Evolutionary conservation across 2,797 vertebrate genomes (phyloP).

Genomic region (Percopsis omiscomaycus): DNA sequence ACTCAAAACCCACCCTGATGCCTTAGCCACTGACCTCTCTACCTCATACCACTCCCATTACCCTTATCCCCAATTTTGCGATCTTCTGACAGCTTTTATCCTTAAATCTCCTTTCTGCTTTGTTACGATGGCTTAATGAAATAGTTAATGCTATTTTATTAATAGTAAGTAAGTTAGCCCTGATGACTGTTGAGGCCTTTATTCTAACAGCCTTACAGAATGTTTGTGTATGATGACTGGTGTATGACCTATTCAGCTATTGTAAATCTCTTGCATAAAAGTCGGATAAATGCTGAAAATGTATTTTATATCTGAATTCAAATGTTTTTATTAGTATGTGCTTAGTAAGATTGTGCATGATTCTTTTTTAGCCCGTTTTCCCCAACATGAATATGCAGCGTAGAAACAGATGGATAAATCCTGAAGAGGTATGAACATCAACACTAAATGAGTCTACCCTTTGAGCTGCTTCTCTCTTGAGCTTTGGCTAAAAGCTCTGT

Average conservation of each 20-base stretch:
- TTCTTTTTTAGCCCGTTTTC: slow-evolving; percentile 59
- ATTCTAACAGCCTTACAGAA: too few relatives aligned
- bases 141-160: too few relatives aligned
- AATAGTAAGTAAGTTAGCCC: too few relatives aligned
- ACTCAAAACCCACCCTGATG: too few relatives aligned
- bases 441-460: too few relatives aligned
- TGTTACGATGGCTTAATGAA: too few relatives aligned
- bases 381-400: slow-evolving; percentile 69
- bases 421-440: slow-evolving; percentile 70
- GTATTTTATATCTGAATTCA: neutral
- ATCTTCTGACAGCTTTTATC: too few relatives aligned
- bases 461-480: neutral
- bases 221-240: too few relatives aligned
- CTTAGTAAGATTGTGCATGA: neutral
- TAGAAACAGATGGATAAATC: slow-evolving; percentile 75
- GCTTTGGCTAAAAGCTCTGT: neutral
- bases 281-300: neutral
- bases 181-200: too few relatives aligned
- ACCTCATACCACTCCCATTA: neutral
- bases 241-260: neutral
- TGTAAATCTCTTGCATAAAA: too few relatives aligned
- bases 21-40: too few relatives aligned
- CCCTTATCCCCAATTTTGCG: neutral
- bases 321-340: neutral
- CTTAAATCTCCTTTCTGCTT: too few relatives aligned